These are phyloP conservation scores for Papilio demoleus DNA, from an alignment of 2,888 invertebrate species.

Conservation along the genomic window DNA sequence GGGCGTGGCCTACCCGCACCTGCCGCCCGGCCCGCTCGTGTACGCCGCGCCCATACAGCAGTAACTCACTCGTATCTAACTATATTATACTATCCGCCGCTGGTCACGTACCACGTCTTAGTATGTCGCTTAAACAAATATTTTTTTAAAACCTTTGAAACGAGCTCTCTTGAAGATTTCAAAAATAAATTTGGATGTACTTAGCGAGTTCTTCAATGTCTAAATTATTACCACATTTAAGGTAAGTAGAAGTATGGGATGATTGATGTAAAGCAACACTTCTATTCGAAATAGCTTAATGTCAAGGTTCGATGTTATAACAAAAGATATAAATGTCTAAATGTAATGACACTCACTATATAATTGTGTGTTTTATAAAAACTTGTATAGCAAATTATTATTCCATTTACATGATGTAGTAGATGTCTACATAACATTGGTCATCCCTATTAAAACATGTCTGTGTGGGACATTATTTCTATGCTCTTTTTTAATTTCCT, in stretches of 20 bases:
- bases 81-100: constrained; percentile 29
- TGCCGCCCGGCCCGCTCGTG: constrained; percentile 82
- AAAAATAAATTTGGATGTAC: constrained; percentile 48
- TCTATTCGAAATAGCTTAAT: constrained; percentile 12
- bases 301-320: constrained; percentile 1
- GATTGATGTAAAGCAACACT: constrained; percentile 4
- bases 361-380: constrained; percentile 13
- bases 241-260: constrained; percentile 30
- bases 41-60: constrained; percentile 89
- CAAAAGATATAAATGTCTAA: constrained; percentile 10
- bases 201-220: constrained; percentile 56
- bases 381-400: constrained; percentile 11
- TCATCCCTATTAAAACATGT: constrained; percentile 17
- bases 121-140: constrained; percentile 19
- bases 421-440: constrained; percentile 19
- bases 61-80: constrained; percentile 68
- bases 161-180: constrained; percentile 35
- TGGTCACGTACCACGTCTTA: background rate
- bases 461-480: background rate
- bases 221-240: constrained; percentile 48
- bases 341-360: background rate
- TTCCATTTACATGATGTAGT: background rate
- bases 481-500: constrained; percentile 51
- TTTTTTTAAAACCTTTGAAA: constrained; percentile 24
- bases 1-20: constrained; percentile 84